Percentiles rank a stretch among this genome's conserved stretches.
Conservation (phyloP, 2,113 vertebrate genomes). For the Narcine bancroftii region DNA sequence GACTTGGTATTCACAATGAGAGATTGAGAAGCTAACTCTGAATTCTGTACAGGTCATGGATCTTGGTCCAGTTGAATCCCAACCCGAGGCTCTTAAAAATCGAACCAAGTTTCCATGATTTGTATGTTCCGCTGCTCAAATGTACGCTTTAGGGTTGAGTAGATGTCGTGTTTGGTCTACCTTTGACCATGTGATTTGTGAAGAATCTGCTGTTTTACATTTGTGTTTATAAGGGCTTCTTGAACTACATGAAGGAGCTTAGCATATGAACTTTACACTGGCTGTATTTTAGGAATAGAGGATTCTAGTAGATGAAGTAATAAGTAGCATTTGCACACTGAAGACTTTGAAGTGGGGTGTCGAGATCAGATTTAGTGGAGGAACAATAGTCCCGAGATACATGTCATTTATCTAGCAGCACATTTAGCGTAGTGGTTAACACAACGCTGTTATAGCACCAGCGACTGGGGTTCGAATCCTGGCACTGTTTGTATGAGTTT, state of each 20-base stretch:
- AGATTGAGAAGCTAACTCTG: neutral
- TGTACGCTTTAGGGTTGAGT: neutral
- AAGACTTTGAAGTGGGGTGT: neutral
- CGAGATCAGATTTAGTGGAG: neutral
- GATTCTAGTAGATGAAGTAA: neutral
- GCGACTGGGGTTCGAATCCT: too few relatives aligned
- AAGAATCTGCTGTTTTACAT: neutral
- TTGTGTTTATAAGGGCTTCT: neutral
- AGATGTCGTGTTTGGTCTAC: conserved; percentile 15
- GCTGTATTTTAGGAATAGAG: neutral
- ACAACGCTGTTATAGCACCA: too few relatives aligned
- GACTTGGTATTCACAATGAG: neutral
- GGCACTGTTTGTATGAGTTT: too few relatives aligned
- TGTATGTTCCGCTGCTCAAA: neutral
- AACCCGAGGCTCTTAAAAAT: neutral
- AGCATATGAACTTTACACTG: neutral
- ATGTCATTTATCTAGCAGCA: too few relatives aligned
- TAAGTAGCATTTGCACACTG: neutral
- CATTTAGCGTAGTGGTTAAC: too few relatives aligned
- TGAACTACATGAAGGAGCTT: neutral
- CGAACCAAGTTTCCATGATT: neutral
- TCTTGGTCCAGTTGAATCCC: neutral
- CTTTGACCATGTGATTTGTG: neutral
- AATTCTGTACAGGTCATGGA: neutral
- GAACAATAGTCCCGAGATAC: neutral